Base-by-base conservation (phyloP, 2,888 invertebrate species). In the Drosophila nigricruria region DNA sequence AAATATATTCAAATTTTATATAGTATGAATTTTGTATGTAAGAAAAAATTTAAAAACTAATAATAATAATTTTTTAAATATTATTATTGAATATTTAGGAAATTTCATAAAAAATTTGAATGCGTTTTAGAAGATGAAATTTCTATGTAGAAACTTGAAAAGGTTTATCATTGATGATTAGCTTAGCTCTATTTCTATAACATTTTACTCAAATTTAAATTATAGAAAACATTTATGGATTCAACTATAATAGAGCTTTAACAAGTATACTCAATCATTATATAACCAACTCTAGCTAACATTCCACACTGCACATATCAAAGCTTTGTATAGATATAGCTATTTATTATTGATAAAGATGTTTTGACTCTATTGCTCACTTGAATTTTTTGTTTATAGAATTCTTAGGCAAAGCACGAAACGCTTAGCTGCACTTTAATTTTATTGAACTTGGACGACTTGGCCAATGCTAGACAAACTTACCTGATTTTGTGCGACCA, bases 401-500 rank as follows among this genome's bases (percentile, higher is more conserved):
- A 32, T 49, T 49, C 18, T 32, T 20, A 72, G 42, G 9, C 62
- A 45, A 45, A 42, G 54, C 73, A 73, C 67, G 59, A 50, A 68
- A 14, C 38, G 36, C 45, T 50, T 50, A 61, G 32, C 52, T 8
- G 18, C 61, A 61, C 38, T 45, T 70, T 53, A 65, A 18, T 42
- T 42, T 3, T 30, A 12, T 64, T 16, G 23, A 27, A 6, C 6
- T 16, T 1, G 12, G 12, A 12, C 12, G 18, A 16, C n/a, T n/a
- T 30, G 6, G 14, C n/a, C n/a, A n/a, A n/a, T n/a, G n/a, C 16
- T 23, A 10, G 23, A 1, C 6, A 9, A 16, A 34, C 45, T 79
- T 74, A 92, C 93, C 90, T 94, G 94, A 86, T 94, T 94, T 74
- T 94, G 94, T 20, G 93, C 93, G 18, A 94, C 92, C 45, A 95